Base-by-base conservation (phyloP, 1,140 invertebrate species). In the Portunus trituberculatus region DNA sequence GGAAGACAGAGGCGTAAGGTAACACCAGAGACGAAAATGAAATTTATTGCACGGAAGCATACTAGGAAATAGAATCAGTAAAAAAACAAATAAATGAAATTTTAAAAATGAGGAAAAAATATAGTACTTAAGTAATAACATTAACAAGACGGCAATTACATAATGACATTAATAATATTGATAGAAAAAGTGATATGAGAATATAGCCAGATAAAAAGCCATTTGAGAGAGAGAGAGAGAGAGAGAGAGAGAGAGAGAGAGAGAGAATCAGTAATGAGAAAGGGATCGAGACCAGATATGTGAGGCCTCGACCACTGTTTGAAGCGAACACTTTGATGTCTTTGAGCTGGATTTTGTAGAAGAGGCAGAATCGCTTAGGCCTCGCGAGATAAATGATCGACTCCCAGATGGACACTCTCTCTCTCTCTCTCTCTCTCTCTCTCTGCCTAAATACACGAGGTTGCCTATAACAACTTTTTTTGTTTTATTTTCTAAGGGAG, bases 311-410 rank as follows among this genome's bases (percentile, higher is more conserved):
- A 76, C 67, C 67, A 76, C 20, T 76, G 32, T 89, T 46, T 89
- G 31, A 39, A 89, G 39, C 67, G 67, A 89, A 4, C 87, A 89
- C 87, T 89, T 89, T 89, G 87, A 89, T 14, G 87, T 89, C 87
- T 89, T 45, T 46, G 87, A 89, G 32, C 28, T 7, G 8, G 25
- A 28, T 46, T 46, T 89, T 46, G 87, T 88, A 32, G 20, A 45
- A 88, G 39, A 76, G 67, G n/a, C 67, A 76, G 67, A 76, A 76
- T n/a, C 67, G 67, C 67, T 76, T 76, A 76, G 67, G 67, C 67
- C 67, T 76, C 67, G 67, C 67, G 4, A 76, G 12, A 76, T 76
- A 76, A 76, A 76, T 76, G 25, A 76, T 76, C 67, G 67, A 76
- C 67, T 76, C 20, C 25, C 25, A 76, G 67, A 76, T 76, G 67